Conservation (phyloP, 2,888 invertebrate species). For the Mesorhabditis belari region DNA sequence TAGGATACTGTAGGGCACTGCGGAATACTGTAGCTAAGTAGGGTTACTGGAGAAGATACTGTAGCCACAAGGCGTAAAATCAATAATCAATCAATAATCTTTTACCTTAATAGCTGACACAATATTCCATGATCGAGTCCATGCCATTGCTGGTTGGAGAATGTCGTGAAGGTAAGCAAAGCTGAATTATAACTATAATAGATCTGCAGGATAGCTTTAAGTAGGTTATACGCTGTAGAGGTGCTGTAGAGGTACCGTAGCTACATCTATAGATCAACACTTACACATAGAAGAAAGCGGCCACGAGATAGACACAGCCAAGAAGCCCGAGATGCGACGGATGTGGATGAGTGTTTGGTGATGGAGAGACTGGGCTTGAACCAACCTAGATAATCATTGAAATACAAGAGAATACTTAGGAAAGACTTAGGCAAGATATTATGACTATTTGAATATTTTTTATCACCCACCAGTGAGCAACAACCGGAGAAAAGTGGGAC, state of each 20-base stretch:
- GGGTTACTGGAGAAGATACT: too few relatives aligned
- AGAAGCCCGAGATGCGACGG: slow-evolving; percentile 20
- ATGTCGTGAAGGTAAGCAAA: slow-evolving; percentile 27
- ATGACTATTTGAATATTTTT: too few relatives aligned
- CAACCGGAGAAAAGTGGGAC: slow-evolving; percentile 29
- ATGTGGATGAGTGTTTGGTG: neutral
- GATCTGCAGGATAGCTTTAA: neutral
- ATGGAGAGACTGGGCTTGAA: neutral
- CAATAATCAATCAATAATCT: too few relatives aligned
- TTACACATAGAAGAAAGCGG: slow-evolving; percentile 32
- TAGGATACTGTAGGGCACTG: too few relatives aligned
- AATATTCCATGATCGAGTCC: slow-evolving; percentile 27
- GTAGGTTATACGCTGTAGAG: neutral
- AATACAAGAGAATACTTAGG: neutral
- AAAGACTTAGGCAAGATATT: neutral
- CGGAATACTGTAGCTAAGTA: too few relatives aligned
- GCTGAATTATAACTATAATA: slow-evolving; percentile 4
- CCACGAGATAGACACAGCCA: slow-evolving; percentile 31
- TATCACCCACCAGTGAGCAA: slow-evolving; percentile 11
- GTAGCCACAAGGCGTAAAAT: too few relatives aligned
- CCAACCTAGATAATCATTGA: neutral
- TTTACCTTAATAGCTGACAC: slow-evolving; percentile 29
- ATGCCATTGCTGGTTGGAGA: slow-evolving; percentile 19
- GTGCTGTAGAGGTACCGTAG: neutral
- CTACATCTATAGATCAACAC: neutral